Evolutionary conservation across 2,888 invertebrate genomes (phyloP).

Genomic region (Tortricodes alternella): DNA sequence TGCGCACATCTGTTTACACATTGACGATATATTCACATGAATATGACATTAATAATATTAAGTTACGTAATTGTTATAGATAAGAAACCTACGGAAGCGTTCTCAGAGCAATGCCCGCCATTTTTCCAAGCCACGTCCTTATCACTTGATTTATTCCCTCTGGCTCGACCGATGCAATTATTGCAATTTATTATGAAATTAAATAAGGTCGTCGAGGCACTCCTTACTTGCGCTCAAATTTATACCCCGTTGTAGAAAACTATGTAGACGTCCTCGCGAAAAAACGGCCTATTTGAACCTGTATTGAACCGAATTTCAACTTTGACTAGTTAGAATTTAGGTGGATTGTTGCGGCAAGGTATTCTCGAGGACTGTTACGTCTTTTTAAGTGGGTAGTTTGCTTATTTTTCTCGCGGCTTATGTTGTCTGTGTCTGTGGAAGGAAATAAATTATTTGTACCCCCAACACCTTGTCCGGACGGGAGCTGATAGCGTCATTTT

Average conservation of each 20-base stretch:
- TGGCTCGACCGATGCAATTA: constrained; percentile 74
- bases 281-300: constrained; percentile 48
- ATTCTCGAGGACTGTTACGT: constrained; percentile 49
- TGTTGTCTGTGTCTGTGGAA: constrained; percentile 72
- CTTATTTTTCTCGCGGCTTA: constrained; percentile 77
- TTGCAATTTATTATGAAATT: constrained; percentile 81
- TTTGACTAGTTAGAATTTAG: constrained; percentile 50
- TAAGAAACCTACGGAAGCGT: not conserved
- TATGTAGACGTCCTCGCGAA: constrained; percentile 48
- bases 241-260: constrained; percentile 71
- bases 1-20: no score
- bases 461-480: constrained; percentile 71
- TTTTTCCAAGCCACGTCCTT: constrained; percentile 32
- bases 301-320: constrained; percentile 60
- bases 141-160: constrained; percentile 68
- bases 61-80: constrained; percentile 9
- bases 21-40: no score
- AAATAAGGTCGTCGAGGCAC: constrained; percentile 72
- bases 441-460: constrained; percentile 78
- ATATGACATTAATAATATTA: no score
- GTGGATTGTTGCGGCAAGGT: constrained; percentile 50
- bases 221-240: constrained; percentile 56
- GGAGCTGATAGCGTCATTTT: constrained; percentile 76
- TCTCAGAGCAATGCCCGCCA: constrained; percentile 19
- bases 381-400: constrained; percentile 76